Conservation (phyloP, 2,113 vertebrate genomes). For the Alligator sinensis region DNA sequence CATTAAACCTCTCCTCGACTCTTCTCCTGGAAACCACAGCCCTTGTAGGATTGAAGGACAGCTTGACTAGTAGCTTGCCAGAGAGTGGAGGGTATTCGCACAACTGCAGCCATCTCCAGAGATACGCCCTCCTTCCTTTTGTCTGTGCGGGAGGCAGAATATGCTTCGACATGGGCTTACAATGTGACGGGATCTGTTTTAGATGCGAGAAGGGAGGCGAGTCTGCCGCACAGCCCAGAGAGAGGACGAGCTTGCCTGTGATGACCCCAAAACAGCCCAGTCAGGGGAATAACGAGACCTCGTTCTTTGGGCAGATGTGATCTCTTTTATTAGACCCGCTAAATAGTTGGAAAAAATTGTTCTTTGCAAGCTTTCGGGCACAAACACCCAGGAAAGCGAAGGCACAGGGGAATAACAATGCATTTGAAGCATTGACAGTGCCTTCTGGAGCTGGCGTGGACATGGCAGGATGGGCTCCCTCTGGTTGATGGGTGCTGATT, state of each 20-base stretch:
- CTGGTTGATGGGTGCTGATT: background rate
- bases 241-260: too few species aligned
- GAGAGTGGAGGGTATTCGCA: rapidly evolving
- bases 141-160: too few species aligned
- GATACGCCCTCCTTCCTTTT: background rate
- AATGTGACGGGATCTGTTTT: too few species aligned
- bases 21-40: background rate
- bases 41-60: rapidly evolving
- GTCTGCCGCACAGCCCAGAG: background rate
- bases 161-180: too few species aligned
- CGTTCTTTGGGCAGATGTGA: too few species aligned
- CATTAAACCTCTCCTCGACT: background rate
- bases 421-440: background rate
- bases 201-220: background rate
- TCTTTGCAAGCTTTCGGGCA: background rate
- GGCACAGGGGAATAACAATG: rapidly evolving
- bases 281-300: too few species aligned
- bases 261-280: too few species aligned
- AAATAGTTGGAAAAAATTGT: too few species aligned
- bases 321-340: too few species aligned
- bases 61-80: rapidly evolving
- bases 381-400: rapidly evolving
- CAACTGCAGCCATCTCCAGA: too few species aligned
- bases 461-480: background rate
- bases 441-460: background rate